These are phyloP conservation scores for Danio tinwini DNA, from an alignment of 2,797 vertebrate species.

Conservation along the genomic window DNA sequence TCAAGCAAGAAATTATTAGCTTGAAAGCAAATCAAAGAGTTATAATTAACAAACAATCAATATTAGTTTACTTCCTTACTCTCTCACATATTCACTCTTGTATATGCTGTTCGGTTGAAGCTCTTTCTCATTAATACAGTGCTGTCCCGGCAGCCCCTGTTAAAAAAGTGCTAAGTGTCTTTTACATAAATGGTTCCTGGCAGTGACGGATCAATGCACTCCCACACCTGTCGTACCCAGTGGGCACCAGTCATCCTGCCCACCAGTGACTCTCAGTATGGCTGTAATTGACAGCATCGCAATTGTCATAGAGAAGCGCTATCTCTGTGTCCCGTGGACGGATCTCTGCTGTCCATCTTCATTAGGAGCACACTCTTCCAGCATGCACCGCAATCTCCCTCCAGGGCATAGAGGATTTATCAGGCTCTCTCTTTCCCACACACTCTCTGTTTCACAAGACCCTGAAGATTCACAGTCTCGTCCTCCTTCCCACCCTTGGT, in stretches of 20 bases:
- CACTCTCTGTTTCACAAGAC: neutral
- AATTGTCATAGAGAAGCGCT: slow-evolving; percentile 41
- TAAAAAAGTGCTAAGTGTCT: slow-evolving; percentile 45
- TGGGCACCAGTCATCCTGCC: slow-evolving; percentile 51
- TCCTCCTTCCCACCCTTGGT: slow-evolving; percentile 25
- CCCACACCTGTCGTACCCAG: slow-evolving; percentile 45
- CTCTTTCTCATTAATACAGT: slow-evolving; percentile 46
- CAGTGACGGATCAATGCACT: slow-evolving; percentile 44
- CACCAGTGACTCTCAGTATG: slow-evolving; percentile 40
- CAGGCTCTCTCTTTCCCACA: slow-evolving; percentile 35
- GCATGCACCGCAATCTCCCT: slow-evolving; percentile 39
- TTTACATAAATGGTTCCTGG: slow-evolving; percentile 48
- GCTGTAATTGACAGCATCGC: slow-evolving; percentile 36
- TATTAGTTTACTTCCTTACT: neutral
- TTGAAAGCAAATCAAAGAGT: slow-evolving; percentile 2
- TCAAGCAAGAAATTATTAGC: slow-evolving; percentile 2
- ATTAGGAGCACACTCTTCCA: slow-evolving; percentile 67
- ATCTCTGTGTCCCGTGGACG: slow-evolving; percentile 50
- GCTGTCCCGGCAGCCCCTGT: slow-evolving; percentile 17
- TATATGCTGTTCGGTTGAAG: slow-evolving; percentile 4
- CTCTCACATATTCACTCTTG: neutral
- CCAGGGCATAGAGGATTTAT: slow-evolving; percentile 42
- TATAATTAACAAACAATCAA: slow-evolving; percentile 45
- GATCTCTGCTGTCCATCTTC: slow-evolving; percentile 73
- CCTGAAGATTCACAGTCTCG: neutral